These are phyloP conservation scores for Andrena dorsata DNA, from an alignment of 2,888 invertebrate species.

Conservation along the genomic window DNA sequence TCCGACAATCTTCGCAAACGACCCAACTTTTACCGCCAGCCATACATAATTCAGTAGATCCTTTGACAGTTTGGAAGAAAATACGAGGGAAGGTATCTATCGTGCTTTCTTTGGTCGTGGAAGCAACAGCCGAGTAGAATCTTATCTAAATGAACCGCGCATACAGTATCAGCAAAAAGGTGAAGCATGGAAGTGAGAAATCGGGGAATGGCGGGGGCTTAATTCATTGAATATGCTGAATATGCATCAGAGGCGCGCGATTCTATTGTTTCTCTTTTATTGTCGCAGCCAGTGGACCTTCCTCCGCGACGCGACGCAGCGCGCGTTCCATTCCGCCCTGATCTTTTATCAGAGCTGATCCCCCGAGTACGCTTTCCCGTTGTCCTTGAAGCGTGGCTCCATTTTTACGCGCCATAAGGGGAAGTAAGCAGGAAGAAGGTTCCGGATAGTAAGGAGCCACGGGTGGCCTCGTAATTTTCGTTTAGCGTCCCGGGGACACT, in stretches of 20 bases:
- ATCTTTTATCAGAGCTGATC: conserved; percentile 33
- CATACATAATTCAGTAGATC: conserved; percentile 66
- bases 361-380: conserved; percentile 54
- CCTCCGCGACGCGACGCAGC: neutral
- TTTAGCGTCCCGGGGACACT: conserved; percentile 51
- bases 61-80: conserved; percentile 19
- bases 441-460: conserved; percentile 42
- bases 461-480: conserved; percentile 65
- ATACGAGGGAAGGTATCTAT: conserved; percentile 1
- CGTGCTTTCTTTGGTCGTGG: conserved; percentile 35
- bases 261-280: conserved; percentile 64
- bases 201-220: conserved; percentile 7
- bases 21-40: conserved; percentile 54
- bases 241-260: conserved; percentile 57
- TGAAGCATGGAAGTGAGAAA: neutral
- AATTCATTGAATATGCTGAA: conserved; percentile 64
- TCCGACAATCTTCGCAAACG: conserved; percentile 28
- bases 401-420: conserved; percentile 53
- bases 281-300: conserved; percentile 35
- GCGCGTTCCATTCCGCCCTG: neutral
- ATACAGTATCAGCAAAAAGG: neutral
- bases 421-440: conserved; percentile 33
- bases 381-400: conserved; percentile 55
- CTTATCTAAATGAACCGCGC: neutral
- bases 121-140: conserved; percentile 49